These are phyloP conservation scores for Sinotaia quadrata DNA, from an alignment of 2,888 invertebrate genomes.

Conservation along the genomic window DNA sequence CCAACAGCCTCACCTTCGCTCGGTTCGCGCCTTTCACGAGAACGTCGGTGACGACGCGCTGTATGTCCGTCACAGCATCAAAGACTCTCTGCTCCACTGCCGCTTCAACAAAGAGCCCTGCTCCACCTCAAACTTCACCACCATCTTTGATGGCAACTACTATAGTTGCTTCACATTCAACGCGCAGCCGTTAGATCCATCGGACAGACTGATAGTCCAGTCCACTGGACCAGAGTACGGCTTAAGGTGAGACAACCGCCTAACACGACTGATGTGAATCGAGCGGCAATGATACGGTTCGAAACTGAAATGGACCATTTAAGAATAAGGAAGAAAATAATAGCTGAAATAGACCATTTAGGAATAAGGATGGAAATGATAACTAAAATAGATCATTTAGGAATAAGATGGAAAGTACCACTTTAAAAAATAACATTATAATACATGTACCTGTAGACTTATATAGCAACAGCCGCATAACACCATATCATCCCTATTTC, in stretches of 20 bases:
- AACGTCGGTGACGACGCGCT: slow-evolving; percentile 54
- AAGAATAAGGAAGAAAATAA: too few relatives aligned
- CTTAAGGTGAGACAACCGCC: slow-evolving; percentile 36
- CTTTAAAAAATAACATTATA: too few relatives aligned
- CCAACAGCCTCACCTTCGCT: slow-evolving; percentile 49
- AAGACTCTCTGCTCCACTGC: slow-evolving; percentile 57
- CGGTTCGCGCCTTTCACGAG: slow-evolving; percentile 58
- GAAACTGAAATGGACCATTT: too few relatives aligned
- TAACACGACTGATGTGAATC: too few relatives aligned
- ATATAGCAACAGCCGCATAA: too few relatives aligned
- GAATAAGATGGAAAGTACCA: too few relatives aligned
- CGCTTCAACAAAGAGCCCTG: slow-evolving; percentile 55
- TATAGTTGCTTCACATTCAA: slow-evolving; percentile 67
- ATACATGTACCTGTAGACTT: too few relatives aligned
- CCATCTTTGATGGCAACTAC: slow-evolving; percentile 57
- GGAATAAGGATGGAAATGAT: too few relatives aligned
- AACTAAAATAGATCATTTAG: too few relatives aligned
- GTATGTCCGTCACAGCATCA: slow-evolving; percentile 50
- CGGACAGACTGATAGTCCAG: slow-evolving; percentile 50
- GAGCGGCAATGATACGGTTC: too few relatives aligned
- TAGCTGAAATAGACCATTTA: too few relatives aligned
- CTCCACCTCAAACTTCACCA: slow-evolving; percentile 50
- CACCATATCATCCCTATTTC: too few relatives aligned
- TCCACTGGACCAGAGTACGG: slow-evolving; percentile 63
- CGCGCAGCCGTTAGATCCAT: slow-evolving; percentile 19